These are phyloP conservation scores for Acridotheres tristis DNA, from an alignment of 2,797 vertebrate genomes.

Conservation along the genomic window DNA sequence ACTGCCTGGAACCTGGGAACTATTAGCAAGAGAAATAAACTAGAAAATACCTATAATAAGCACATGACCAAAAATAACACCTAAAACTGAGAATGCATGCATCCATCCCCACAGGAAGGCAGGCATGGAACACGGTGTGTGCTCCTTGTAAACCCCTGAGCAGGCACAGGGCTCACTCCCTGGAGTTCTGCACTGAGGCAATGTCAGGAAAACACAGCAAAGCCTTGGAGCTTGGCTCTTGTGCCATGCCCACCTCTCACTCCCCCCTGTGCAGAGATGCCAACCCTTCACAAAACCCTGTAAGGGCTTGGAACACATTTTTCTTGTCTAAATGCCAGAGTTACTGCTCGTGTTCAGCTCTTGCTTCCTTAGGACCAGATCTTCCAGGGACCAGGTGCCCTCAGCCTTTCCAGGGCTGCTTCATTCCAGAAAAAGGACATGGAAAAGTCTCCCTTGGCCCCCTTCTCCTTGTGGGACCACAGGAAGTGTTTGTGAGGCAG, in stretches of 20 bases:
- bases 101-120: background rate
- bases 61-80: background rate
- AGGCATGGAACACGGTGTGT: background rate
- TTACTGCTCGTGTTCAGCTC: background rate
- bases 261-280: background rate
- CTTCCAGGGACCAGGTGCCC: background rate
- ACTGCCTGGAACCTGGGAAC: background rate
- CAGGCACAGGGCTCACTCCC: background rate
- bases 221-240: background rate
- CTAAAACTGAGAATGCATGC: background rate
- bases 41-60: conserved; percentile 6
- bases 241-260: background rate
- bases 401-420: background rate
- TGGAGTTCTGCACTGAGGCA: background rate
- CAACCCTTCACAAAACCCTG: background rate
- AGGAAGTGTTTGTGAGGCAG: background rate
- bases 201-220: accelerated
- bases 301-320: background rate
- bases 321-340: background rate
- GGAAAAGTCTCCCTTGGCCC: background rate
- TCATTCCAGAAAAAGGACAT: accelerated
- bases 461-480: background rate
- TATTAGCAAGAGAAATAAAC: conserved; percentile 17
- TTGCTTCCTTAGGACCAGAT: background rate
- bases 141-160: background rate